Evolutionary conservation across 1,140 invertebrate species (phyloP), one percentile per base, ranked within the genome.

Genomic region (Macrosteles quadrilineatus): DNA sequence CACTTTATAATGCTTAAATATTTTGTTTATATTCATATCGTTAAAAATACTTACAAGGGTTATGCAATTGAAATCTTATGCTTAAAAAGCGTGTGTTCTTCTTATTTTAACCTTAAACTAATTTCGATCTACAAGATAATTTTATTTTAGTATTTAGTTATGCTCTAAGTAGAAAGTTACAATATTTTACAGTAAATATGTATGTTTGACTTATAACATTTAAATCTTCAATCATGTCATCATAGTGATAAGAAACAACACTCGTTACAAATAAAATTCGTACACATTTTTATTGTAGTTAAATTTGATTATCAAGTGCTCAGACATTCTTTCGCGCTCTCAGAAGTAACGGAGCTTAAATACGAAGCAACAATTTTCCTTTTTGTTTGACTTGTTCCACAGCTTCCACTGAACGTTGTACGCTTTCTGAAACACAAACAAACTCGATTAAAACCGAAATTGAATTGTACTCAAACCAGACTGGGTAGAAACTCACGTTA

Each of bases 341-440:
- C n/a, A n/a, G n/a, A n/a, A 19, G 47, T 50, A 50, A 9, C 3
- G 4, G 3, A 50, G 14, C 47, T 50, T 50, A 21, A 50, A 50
- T 4, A n/a, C n/a, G 47, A 50, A 50, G 47, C 47, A 50, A 19
- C 47, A 50, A n/a, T 50, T 19, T 17, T 50, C 47, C n/a, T 50
- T 50, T 21, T 50, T 50, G n/a, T 50, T 50, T 4, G 47, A 50
- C 21, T 50, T 50, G n/a, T 50, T 50, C 47, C 47, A 50, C 14
- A 50, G 47, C 21, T 50, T 50, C 47, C 47, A 50, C n/a, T 50
- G 47, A n/a, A 6, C 21, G 47, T 6, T 50, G 21, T 50, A 50
- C 2, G n/a, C 21, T 4, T n/a, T 3, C 47, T 50, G 47, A 3
- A 50, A 50, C 14, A 50, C 14, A 36, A 36, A 36, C 32, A 36